A percentile compares a stretch with the other conserved stretches of the same genome.
phyloP scores from a whole-genome alignment of 2,888 invertebrate species.

The Girardia tigrina region DNA sequence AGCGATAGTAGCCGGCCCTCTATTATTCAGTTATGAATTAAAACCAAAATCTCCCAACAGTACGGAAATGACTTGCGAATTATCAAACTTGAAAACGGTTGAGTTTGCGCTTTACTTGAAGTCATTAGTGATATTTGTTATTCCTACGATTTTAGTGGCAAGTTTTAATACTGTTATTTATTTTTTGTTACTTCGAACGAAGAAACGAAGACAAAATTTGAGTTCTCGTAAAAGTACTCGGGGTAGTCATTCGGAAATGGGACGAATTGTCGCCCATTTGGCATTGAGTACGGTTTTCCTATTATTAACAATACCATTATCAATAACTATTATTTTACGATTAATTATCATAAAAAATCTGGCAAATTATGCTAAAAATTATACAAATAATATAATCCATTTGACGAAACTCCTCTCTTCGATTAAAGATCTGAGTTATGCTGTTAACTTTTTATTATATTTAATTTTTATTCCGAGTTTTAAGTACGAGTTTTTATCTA shows the following conservation, averaged over 20 bases:
- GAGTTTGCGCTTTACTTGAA: conserved; percentile 28
- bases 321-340: conserved; percentile 29
- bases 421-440: conserved; percentile 35
- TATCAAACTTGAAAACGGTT: background rate
- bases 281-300: conserved; percentile 34
- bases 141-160: conserved; percentile 30
- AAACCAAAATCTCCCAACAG: background rate
- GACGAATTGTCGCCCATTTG: conserved; percentile 33
- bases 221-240: conserved; percentile 9
- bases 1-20: conserved; percentile 28
- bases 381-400: conserved; percentile 26
- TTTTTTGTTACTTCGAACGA: background rate
- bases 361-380: background rate
- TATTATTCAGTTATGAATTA: conserved; percentile 25
- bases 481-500: conserved; percentile 14
- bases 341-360: background rate
- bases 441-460: conserved; percentile 37
- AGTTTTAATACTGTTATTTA: conserved; percentile 27
- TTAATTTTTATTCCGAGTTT: conserved; percentile 35
- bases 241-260: conserved; percentile 27
- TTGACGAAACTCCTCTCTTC: conserved; percentile 36
- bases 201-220: conserved; percentile 17
- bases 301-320: conserved; percentile 32
- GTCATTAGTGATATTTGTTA: conserved; percentile 24
- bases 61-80: background rate